Conservation (phyloP, 2,113 vertebrate species). For the Recurvirostra avosetta region DNA sequence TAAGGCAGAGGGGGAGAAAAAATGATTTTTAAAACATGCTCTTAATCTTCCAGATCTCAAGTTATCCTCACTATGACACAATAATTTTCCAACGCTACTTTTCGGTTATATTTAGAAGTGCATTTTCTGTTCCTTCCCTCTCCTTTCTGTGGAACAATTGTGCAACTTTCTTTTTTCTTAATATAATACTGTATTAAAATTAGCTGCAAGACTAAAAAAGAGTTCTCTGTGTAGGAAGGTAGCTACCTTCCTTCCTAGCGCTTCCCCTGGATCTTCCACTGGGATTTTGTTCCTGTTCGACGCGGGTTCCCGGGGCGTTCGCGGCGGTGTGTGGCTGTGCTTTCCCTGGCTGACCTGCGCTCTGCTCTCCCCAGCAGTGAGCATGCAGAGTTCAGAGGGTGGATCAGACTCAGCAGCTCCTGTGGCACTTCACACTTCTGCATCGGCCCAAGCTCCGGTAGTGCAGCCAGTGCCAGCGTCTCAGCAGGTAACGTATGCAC, state of each 20-base stretch:
- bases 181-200: background rate
- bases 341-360: background rate
- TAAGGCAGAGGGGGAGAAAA: background rate
- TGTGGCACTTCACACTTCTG: slow-evolving; percentile 83
- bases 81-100: slow-evolving; percentile 40
- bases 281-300: background rate
- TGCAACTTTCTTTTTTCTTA: background rate
- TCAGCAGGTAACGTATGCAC: slow-evolving; percentile 83
- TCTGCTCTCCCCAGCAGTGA: slow-evolving; percentile 72
- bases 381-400: slow-evolving; percentile 93
- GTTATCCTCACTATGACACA: background rate
- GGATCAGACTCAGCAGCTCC: slow-evolving; percentile 84
- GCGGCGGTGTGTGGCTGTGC: background rate
- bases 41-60: background rate
- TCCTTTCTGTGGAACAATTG: slow-evolving; percentile 38
- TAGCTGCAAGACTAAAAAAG: slow-evolving; percentile 25
- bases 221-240: background rate
- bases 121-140: slow-evolving; percentile 51
- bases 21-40: background rate
- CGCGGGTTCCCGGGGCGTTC: accelerated
- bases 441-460: slow-evolving; percentile 85
- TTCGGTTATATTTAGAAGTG: slow-evolving; percentile 34
- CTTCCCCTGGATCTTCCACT: background rate
- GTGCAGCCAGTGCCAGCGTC: slow-evolving; percentile 91
- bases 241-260: background rate